These are phyloP conservation scores for Lycaena phlaeas DNA, from an alignment of 2,888 invertebrate genomes.

Conservation along the genomic window DNA sequence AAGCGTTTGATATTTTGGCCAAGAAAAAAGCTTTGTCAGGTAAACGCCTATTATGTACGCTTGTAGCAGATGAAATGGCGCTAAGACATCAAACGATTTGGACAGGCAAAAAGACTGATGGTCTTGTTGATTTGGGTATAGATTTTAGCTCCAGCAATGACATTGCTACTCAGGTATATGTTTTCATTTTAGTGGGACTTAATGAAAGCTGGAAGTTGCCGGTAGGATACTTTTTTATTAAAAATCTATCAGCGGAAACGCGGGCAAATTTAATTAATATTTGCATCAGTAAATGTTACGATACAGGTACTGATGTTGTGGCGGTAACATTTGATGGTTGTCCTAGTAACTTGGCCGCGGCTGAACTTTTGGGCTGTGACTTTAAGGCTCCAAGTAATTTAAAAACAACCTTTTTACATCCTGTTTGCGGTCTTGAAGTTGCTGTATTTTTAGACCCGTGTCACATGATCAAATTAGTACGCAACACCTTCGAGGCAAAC, in stretches of 20 bases:
- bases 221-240: conserved; percentile 14
- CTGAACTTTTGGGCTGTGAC: conserved; percentile 9
- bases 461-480: conserved; percentile 8
- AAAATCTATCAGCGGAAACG: conserved; percentile 17
- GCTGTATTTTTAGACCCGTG: conserved; percentile 8
- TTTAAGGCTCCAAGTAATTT: conserved; percentile 3
- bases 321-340: conserved; percentile 8
- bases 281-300: conserved; percentile 16
- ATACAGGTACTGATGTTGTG: conserved; percentile 4
- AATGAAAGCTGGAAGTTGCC: conserved; percentile 21
- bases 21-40: conserved; percentile 10
- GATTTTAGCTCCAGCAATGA: too few species aligned
- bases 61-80: conserved; percentile 10
- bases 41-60: neutral
- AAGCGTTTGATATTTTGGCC: conserved; percentile 19
- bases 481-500: conserved; percentile 8
- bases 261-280: conserved; percentile 14
- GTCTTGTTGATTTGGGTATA: neutral
- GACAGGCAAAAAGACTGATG: conserved; percentile 2
- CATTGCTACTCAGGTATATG: too few species aligned
- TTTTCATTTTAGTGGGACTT: too few species aligned
- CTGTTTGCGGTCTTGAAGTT: neutral
- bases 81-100: conserved; percentile 9
- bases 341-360: neutral
- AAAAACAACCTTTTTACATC: conserved; percentile 8